Percentiles rank a stretch among this genome's conserved stretches.
Evolutionary conservation across 2,113 vertebrate genomes (phyloP).

Genomic region (Platanista minor): DNA sequence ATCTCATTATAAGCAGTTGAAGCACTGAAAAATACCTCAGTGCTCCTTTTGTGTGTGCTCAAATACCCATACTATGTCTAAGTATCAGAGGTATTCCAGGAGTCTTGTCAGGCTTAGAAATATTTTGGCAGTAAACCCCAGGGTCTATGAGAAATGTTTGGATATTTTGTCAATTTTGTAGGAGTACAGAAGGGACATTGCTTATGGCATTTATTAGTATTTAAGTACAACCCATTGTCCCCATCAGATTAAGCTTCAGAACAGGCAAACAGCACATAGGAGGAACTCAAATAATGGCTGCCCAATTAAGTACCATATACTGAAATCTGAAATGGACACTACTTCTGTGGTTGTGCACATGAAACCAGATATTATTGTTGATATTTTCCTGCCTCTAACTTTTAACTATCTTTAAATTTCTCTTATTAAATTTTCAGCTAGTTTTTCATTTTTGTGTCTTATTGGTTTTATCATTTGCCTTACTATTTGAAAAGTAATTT

Average conservation of each 20-base stretch:
- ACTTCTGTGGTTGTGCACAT: neutral
- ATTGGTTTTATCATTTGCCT: neutral
- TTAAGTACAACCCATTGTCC: neutral
- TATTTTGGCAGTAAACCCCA: neutral
- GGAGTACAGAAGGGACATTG: neutral
- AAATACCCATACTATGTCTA: neutral
- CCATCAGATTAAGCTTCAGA: constrained; percentile 10
- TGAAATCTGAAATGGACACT: constrained; percentile 20
- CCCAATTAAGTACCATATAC: neutral
- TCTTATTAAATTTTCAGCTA: constrained; percentile 8
- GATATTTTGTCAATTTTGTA: neutral
- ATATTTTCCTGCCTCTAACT: neutral
- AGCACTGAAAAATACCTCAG: neutral
- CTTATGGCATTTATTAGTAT: neutral
- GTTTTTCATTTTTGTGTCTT: neutral
- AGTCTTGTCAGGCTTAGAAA: neutral
- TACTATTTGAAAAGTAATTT: constrained; percentile 22
- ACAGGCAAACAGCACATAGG: neutral
- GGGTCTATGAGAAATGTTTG: neutral
- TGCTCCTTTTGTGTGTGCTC: neutral
- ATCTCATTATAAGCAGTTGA: neutral
- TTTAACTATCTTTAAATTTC: constrained; percentile 11
- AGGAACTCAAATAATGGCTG: constrained; percentile 17
- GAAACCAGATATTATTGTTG: constrained; percentile 3
- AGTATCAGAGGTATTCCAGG: neutral